Evolutionary conservation across 1,140 invertebrate species (phyloP).

Genomic region (Solenopsis invicta): DNA sequence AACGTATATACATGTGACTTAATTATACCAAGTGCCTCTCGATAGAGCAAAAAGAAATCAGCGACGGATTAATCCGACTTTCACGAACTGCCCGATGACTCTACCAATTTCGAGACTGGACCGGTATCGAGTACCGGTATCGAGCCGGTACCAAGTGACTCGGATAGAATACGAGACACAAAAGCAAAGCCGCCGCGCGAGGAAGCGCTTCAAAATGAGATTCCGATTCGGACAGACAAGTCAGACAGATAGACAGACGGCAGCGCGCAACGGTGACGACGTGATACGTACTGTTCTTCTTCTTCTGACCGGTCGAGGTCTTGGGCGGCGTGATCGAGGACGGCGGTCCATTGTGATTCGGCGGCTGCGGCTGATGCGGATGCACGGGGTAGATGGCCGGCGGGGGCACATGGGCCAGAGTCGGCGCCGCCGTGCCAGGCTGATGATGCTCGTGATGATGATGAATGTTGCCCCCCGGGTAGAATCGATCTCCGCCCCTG

Average conservation of each 20-base stretch:
- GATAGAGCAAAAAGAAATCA: background rate
- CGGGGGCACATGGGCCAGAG: constrained; percentile 86
- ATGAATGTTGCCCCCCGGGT: constrained; percentile 83
- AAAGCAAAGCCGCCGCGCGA: constrained; percentile 22
- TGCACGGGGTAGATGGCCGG: constrained; percentile 85
- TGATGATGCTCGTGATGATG: constrained; percentile 83
- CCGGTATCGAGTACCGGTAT: background rate
- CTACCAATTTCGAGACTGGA: background rate
- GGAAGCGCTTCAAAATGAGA: constrained; percentile 6
- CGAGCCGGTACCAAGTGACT: background rate
- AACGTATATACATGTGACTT: constrained; percentile 6
- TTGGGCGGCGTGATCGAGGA: constrained; percentile 84
- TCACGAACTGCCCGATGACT: constrained; percentile 10
- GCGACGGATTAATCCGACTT: background rate
- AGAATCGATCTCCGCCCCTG: constrained; percentile 84
- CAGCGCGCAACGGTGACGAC: constrained; percentile 1
- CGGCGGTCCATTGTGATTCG: constrained; percentile 82
- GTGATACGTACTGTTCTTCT: constrained; percentile 86
- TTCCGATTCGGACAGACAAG: constrained; percentile 13
- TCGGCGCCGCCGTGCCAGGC: constrained; percentile 86
- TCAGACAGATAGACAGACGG: constrained; percentile 8
- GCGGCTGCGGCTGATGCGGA: constrained; percentile 83
- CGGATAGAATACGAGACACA: constrained; percentile 20
- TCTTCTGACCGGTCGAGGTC: constrained; percentile 85
- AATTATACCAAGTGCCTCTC: constrained; percentile 15